A percentile compares a stretch with the other conserved stretches of the same genome.
These are phyloP conservation scores for Palythoa heliodiscus DNA, from an alignment of 92 coral and sea anemone genomes.

Conservation along the genomic window DNA sequence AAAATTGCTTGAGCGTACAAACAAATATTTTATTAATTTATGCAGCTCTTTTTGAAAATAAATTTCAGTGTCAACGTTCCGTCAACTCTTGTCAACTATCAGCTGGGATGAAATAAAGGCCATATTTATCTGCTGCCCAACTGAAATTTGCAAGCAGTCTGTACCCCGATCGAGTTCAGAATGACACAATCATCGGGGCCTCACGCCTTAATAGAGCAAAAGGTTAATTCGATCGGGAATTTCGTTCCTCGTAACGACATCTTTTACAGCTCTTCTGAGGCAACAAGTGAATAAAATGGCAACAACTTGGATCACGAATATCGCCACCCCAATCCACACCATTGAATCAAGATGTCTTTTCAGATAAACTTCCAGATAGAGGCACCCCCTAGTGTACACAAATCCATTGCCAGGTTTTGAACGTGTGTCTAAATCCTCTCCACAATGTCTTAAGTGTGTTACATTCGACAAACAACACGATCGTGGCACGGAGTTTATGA, in stretches of 20 bases:
- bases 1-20: too few species aligned
- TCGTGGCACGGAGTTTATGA: constrained; percentile 63
- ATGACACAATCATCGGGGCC: background rate
- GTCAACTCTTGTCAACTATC: too few species aligned
- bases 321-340: constrained; percentile 50
- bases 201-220: constrained; percentile 25
- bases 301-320: constrained; percentile 57
- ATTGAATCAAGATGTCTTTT: constrained; percentile 48
- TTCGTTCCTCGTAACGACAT: constrained; percentile 13
- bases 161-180: background rate
- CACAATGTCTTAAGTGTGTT: constrained; percentile 61
- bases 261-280: constrained; percentile 62
- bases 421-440: constrained; percentile 60
- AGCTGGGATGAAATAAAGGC: too few species aligned
- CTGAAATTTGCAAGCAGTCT: background rate
- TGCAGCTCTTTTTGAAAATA: too few species aligned
- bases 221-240: constrained; percentile 41
- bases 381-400: constrained; percentile 64
- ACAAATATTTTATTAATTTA: too few species aligned
- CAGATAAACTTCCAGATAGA: constrained; percentile 47
- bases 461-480: constrained; percentile 74
- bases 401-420: constrained; percentile 53
- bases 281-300: constrained; percentile 69
- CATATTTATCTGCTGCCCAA: background rate
- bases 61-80: too few species aligned